Base-by-base conservation (phyloP, 2,888 invertebrate genomes). In the Carabus problematicus region DNA sequence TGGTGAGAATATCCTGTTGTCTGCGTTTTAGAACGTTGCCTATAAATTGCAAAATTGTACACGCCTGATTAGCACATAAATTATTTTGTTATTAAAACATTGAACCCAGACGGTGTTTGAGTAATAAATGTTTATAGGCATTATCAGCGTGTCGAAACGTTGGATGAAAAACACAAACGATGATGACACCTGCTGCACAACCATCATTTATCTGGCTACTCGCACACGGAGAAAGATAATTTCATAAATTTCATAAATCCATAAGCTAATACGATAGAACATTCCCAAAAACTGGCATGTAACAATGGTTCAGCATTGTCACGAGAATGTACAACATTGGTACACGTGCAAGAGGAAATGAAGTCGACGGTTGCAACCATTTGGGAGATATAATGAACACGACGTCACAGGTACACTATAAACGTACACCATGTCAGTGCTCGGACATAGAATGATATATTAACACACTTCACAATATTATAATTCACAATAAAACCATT, bases 221-320 rank as follows among this genome's bases (percentile, higher is more conserved):
- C 29, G 3, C 12, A 62, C 39, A 45, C 19, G 55, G 11, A 39
- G 45, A 19, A 29, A 41, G 12, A 39, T 64, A 64, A 64, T 64
- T 56, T 64, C 39, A 14, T 8, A 45, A 56, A 64, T 64, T 45
- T 64, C 56, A 64, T 64, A 64, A 64, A 64, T 64, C 45, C 39
- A 55, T 7, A 19, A 8, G n/a, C 39, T 63, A 63, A 63, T 63
- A 63, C 49, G 52, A 49, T 45, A 12, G 49, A 52, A 52, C 4
- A 16, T 11, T 18, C 12, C 16, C 19, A 52, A 52, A 14, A 52
- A 18, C 9, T 3, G 52, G 19, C 19, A 19, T 14, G 29, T 29
- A 29, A 6, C 29, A 29, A 29, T 6, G 29, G 2, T 29, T 29
- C 6, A 29, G 29, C 29, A 29, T 3, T 6, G 29, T n/a, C 2